A percentile compares a stretch with the other conserved stretches of the same genome.
These are phyloP conservation scores for Bostrychus sinensis DNA, from an alignment of 2,113 vertebrate genomes.

Conservation along the genomic window DNA sequence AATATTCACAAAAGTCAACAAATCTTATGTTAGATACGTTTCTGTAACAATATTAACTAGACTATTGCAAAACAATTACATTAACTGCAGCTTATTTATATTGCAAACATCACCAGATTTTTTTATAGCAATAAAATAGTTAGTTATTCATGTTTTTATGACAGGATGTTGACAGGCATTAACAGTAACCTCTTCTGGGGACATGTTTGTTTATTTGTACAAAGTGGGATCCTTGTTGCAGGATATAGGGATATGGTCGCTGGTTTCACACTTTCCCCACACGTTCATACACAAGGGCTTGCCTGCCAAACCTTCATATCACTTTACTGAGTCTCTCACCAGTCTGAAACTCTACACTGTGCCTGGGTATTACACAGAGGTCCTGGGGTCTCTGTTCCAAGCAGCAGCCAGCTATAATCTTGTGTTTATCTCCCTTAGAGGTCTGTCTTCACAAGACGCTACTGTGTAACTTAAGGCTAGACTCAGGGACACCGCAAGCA, in stretches of 20 bases:
- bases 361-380: constrained; percentile 22
- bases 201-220: constrained; percentile 64
- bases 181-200: constrained; percentile 23
- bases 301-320: constrained; percentile 47
- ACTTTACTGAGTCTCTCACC: constrained; percentile 62
- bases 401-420: constrained; percentile 61
- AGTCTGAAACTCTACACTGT: constrained; percentile 63
- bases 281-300: constrained; percentile 31
- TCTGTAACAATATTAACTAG: too few species aligned
- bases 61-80: too few species aligned
- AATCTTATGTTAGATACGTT: too few species aligned
- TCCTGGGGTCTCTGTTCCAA: constrained; percentile 41
- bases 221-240: constrained; percentile 43
- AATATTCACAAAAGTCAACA: too few species aligned
- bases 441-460: constrained; percentile 37
- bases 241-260: constrained; percentile 43
- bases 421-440: constrained; percentile 61
- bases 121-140: too few species aligned
- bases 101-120: too few species aligned
- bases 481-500: background rate
- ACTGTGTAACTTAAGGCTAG: constrained; percentile 40
- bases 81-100: too few species aligned
- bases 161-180: constrained; percentile 14
- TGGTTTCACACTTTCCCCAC: constrained; percentile 62
- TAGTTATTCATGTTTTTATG: constrained; percentile 17